Percentiles rank a stretch among this genome's conserved stretches.
These are phyloP conservation scores for Astur gentilis DNA, from an alignment of 2,113 vertebrate species.

Conservation along the genomic window DNA sequence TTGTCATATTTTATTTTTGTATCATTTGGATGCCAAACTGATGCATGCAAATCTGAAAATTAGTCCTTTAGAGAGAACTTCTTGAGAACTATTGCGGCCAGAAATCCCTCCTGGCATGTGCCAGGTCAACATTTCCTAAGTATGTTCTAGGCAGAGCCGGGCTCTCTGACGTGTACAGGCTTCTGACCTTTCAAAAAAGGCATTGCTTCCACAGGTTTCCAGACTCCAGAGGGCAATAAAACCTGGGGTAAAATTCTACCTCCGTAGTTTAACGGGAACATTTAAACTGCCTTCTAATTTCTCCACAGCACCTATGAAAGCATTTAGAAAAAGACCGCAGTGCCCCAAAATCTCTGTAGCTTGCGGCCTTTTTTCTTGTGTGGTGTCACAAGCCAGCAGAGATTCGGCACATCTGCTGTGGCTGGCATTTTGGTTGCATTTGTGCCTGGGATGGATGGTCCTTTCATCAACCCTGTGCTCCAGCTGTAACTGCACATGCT, in stretches of 20 bases:
- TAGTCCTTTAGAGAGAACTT: neutral
- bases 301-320: neutral
- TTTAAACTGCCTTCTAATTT: neutral
- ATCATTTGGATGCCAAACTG: neutral
- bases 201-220: neutral
- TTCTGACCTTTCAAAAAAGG: neutral
- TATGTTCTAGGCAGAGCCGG: neutral
- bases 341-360: neutral
- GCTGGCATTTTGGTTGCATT: neutral
- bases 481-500: neutral
- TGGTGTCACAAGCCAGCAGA: neutral
- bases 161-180: constrained; percentile 3
- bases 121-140: constrained; percentile 33
- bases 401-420: neutral
- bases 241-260: neutral
- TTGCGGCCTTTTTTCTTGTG: rapidly evolving
- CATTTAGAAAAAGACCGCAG: neutral
- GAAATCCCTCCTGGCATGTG: neutral
- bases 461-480: neutral
- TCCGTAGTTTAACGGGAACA: neutral
- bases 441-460: neutral
- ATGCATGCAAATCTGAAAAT: neutral
- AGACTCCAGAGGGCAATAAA: constrained; percentile 28
- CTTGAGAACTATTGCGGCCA: neutral
- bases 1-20: neutral